Percentiles rank a stretch among this genome's conserved stretches.
phyloP scores from a whole-genome alignment of 2,888 invertebrate genomes.

The Andrena haemorrhoa region DNA sequence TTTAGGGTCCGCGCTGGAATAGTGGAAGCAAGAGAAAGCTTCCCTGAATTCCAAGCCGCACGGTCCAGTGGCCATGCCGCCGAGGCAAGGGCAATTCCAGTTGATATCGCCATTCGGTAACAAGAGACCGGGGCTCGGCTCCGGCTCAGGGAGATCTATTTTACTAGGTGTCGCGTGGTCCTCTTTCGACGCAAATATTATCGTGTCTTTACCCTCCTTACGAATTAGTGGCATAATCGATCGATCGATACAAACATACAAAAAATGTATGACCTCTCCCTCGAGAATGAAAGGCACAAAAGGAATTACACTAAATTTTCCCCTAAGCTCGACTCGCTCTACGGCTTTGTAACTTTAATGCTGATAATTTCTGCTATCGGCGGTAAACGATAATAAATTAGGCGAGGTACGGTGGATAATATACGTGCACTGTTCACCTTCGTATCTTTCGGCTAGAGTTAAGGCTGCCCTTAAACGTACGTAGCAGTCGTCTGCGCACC shows the following conservation, averaged over 20 bases:
- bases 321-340: not conserved
- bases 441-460: conserved; percentile 85
- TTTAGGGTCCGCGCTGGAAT: conserved; percentile 95
- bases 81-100: conserved; percentile 98
- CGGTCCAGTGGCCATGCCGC: conserved; percentile 99
- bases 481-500: conserved; percentile 86
- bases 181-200: conserved; percentile 93
- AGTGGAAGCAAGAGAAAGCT: conserved; percentile 98
- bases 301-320: not conserved
- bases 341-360: conserved; percentile 67
- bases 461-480: conserved; percentile 87
- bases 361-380: conserved; percentile 77
- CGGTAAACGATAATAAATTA: conserved; percentile 81
- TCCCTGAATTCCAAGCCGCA: conserved; percentile 97
- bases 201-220: conserved; percentile 90
- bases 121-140: conserved; percentile 92
- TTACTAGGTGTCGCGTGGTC: conserved; percentile 91
- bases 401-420: conserved; percentile 86
- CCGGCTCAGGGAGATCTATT: conserved; percentile 89
- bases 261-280: not conserved
- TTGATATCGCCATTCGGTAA: conserved; percentile 95
- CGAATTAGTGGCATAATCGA: conserved; percentile 77
- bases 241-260: conserved; percentile 29
- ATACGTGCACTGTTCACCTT: conserved; percentile 86
- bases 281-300: not conserved